Evolutionary conservation across 2,113 vertebrate species (phyloP).

Genomic region (Eptesicus fuscus): DNA sequence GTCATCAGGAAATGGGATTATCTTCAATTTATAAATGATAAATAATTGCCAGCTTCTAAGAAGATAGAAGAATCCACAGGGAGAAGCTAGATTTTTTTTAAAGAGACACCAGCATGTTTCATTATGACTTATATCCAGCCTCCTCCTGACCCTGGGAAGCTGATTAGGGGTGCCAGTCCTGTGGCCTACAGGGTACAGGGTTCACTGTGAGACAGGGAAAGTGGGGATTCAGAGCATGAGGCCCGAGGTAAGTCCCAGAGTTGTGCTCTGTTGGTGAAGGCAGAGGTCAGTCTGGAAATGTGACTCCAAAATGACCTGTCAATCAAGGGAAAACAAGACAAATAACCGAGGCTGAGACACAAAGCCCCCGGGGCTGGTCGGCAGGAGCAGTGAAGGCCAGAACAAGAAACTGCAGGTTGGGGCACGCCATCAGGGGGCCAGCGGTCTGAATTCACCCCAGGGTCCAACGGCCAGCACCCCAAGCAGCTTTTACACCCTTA

Average conservation of each 20-base stretch:
- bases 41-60: constrained; percentile 45
- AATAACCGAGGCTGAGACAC: constrained; percentile 31
- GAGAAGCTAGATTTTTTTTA: constrained; percentile 5
- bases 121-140: not conserved
- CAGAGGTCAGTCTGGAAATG: constrained; percentile 54
- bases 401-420: not conserved
- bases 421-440: not conserved
- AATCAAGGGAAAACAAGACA: constrained; percentile 59
- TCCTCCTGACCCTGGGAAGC: not conserved
- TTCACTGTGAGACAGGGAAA: not conserved
- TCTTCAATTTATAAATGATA: constrained; percentile 63
- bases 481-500: not conserved
- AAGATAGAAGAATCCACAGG: not conserved
- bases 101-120: not conserved
- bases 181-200: not conserved
- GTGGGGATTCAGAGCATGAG: not conserved
- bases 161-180: not conserved
- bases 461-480: not conserved
- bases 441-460: not conserved
- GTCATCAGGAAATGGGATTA: constrained; percentile 70
- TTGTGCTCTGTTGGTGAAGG: not conserved
- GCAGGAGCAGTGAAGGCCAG: not conserved
- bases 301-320: constrained; percentile 52
- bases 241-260: not conserved
- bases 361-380: not conserved